Base-by-base conservation (phyloP, 2,888 invertebrate species). In the Trichogramma evanescens region DNA sequence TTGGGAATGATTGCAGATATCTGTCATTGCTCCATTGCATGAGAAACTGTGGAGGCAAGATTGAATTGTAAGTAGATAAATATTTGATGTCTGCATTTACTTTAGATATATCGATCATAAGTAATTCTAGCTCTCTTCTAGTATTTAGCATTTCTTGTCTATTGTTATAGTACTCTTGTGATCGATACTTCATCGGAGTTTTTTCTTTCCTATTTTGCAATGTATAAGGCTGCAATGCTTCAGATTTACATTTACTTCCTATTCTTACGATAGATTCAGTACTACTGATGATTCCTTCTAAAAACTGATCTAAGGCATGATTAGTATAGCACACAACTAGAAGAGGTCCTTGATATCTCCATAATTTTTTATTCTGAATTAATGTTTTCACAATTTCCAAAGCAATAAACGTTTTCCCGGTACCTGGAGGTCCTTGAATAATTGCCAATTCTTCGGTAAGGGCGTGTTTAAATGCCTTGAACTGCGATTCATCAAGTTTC, bases 231-330 rank as follows among this genome's bases (percentile, higher is more conserved):
- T 51, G 44, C 4, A 57, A 13, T 5, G 5, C 7, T 51, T 57
- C 57, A 7, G 8, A 51, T 13, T 57, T 57, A 4, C 50, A 57
- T 26, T 51, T 26, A 26, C 45, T 46, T 3, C 57, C 57, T 7
- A 57, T 9, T 9, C 57, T 50, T 5, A 57, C 45, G 2, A 57
- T 45, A n/a, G 45, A 45, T 10, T 44, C 40, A 6, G 57, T 57
- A 7, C 10, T 4, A 13, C 38, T 44, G 1, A 57, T 39, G 6
- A 57, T 57, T 5, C 45, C 50, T 40, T 57, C 57, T 4, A 57
- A 10, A 45, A 57, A 57, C n/a, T 50, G 51, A 39, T 57, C 57
- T 5, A 57, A n/a, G 8, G 57, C 57, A 40, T 57, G 57, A 6
- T 57, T 57, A 4, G 57, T 57, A 3, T 49, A 44, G 43, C 57